These are phyloP conservation scores for Podargus strigoides DNA, from an alignment of 2,797 vertebrate species.

Conservation along the genomic window DNA sequence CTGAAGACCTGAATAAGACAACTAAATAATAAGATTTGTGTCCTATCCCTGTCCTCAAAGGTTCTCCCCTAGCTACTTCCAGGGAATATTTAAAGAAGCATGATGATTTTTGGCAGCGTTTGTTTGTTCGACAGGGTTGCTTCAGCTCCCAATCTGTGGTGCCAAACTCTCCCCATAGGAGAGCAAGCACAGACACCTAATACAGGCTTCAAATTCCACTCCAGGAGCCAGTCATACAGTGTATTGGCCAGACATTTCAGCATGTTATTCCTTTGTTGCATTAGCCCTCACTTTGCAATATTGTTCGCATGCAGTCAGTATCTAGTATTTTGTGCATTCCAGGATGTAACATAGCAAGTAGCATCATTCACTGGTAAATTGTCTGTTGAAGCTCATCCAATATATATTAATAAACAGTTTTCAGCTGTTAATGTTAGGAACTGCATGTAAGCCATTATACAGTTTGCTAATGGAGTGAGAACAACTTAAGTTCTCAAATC, in stretches of 20 bases:
- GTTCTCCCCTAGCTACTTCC: background rate
- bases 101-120: background rate
- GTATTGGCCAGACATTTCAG: background rate
- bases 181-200: background rate
- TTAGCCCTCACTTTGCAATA: background rate
- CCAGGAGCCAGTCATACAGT: background rate
- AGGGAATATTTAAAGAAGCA: background rate
- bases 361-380: background rate
- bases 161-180: background rate
- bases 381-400: background rate
- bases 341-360: background rate
- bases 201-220: background rate
- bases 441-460: background rate
- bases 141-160: background rate
- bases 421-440: background rate
- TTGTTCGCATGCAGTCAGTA: background rate
- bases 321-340: background rate
- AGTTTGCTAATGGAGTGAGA: background rate
- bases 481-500: background rate
- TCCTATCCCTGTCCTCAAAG: background rate
- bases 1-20: background rate
- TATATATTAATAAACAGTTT: background rate
- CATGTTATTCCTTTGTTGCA: background rate
- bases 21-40: background rate
- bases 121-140: background rate